phyloP scores from a whole-genome alignment of 2,113 vertebrate genomes.

The Panthera uncia region DNA sequence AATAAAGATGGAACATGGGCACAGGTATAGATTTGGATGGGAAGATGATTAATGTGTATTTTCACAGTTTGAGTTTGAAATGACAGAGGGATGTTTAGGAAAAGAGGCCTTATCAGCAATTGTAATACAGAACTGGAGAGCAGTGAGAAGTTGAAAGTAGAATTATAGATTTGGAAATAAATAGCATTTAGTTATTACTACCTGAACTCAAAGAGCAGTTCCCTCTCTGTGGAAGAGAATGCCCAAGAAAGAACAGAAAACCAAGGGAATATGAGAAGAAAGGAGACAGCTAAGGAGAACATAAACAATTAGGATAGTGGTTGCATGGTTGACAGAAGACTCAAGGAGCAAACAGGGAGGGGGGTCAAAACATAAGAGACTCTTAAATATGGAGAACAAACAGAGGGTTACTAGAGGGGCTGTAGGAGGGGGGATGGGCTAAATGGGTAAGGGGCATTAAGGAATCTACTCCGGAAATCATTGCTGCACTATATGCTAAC shows the following conservation, averaged over 20 bases:
- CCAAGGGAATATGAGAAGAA: neutral
- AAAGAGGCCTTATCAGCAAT: neutral
- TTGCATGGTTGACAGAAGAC: neutral
- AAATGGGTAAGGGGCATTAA: no score
- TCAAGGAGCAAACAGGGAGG: neutral
- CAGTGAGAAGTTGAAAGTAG: neutral
- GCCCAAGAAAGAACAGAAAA: neutral
- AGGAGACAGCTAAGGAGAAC: neutral
- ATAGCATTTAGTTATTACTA: neutral
- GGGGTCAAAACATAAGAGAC: no score
- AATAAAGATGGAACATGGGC: neutral
- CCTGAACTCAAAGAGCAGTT: neutral
- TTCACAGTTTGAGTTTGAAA: neutral
- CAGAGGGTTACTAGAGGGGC: no score
- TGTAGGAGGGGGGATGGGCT: no score
- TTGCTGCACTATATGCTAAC: no score
- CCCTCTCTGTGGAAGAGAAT: neutral
- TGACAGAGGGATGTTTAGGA: neutral
- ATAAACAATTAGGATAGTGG: neutral
- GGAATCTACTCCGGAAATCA: no score
- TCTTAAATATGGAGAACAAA: no score
- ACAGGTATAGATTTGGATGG: neutral
- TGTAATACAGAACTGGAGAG: neutral
- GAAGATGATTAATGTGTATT: conserved; percentile 11
- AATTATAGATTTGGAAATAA: neutral